Percentiles rank a stretch among this genome's conserved stretches.
These are phyloP conservation scores for Ommatoiulus sabulosus DNA, from an alignment of 2,888 invertebrate genomes.

Conservation along the genomic window DNA sequence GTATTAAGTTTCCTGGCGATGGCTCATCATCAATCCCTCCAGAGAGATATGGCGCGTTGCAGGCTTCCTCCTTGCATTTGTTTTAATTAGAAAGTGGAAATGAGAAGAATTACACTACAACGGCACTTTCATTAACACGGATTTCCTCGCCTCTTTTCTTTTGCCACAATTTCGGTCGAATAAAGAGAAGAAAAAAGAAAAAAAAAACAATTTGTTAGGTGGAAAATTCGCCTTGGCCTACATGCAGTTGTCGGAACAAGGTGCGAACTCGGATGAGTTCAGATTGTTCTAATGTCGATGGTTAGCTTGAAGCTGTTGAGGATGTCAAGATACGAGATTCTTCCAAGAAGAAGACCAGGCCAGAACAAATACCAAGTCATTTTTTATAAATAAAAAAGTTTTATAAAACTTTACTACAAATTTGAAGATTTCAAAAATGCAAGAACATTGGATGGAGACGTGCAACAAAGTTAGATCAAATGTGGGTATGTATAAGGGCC, in stretches of 20 bases:
- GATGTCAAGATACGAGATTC: too few species aligned
- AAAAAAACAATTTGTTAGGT: background rate
- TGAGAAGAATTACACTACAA: conserved; percentile 31
- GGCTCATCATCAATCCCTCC: conserved; percentile 37
- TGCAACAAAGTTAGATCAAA: too few species aligned
- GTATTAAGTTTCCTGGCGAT: conserved; percentile 26
- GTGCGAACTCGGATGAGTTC: too few species aligned
- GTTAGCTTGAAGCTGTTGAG: too few species aligned
- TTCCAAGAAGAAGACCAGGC: too few species aligned
- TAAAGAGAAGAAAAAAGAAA: background rate
- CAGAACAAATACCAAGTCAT: too few species aligned
- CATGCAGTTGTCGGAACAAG: background rate
- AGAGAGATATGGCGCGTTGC: background rate
- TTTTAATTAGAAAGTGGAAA: conserved; percentile 48
- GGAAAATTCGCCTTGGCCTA: background rate
- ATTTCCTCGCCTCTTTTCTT: background rate
- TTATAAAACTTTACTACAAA: too few species aligned
- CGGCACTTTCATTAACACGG: conserved; percentile 38
- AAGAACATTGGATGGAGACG: too few species aligned
- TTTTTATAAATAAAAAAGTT: too few species aligned
- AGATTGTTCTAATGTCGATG: too few species aligned
- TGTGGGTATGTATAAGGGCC: too few species aligned
- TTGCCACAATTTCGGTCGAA: background rate
- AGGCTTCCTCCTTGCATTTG: conserved; percentile 30
- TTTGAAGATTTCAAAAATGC: too few species aligned